phyloP scores from a whole-genome alignment of 2,888 invertebrate genomes.

The Schizotus pectinicornis region DNA sequence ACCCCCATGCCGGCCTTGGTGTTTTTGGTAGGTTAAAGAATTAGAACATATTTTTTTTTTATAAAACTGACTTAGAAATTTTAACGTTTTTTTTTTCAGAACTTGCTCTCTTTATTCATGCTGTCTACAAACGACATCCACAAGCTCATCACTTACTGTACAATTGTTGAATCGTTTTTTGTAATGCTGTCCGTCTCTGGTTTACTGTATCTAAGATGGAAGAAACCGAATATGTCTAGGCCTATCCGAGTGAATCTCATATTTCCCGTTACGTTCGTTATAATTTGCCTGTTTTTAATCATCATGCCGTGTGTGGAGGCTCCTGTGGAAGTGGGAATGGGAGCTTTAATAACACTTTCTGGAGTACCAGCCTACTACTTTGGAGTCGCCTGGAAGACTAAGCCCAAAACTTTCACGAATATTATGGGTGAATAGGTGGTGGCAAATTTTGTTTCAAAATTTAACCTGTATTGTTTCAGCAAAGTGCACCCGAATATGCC shows the following conservation, averaged over 20 bases:
- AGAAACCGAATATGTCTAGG: constrained; percentile 75
- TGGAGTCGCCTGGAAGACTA: constrained; percentile 71
- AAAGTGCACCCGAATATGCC: constrained; percentile 67
- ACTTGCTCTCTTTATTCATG: constrained; percentile 83
- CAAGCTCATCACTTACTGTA: constrained; percentile 87
- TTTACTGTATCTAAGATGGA: constrained; percentile 82
- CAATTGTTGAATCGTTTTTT: constrained; percentile 92
- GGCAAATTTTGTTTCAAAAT: too few species aligned
- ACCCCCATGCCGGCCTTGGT: constrained; percentile 83
- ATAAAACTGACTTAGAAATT: neutral
- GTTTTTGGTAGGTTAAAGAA: constrained; percentile 71
- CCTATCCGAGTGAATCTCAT: constrained; percentile 77
- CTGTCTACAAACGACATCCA: constrained; percentile 83
- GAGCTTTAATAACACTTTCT: constrained; percentile 77
- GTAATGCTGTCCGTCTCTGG: constrained; percentile 87
- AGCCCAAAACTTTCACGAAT: constrained; percentile 66
- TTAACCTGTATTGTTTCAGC: constrained; percentile 62
- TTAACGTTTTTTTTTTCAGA: constrained; percentile 63
- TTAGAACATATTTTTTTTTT: neutral
- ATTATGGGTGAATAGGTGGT: constrained; percentile 71
- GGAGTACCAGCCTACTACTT: constrained; percentile 83
- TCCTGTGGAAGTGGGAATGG: constrained; percentile 80
- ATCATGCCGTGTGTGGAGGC: constrained; percentile 80
- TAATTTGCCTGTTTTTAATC: constrained; percentile 78
- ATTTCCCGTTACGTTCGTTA: constrained; percentile 78